Evolutionary conservation across 2,113 vertebrate species (phyloP).

Genomic region (Jaculus jaculus): DNA sequence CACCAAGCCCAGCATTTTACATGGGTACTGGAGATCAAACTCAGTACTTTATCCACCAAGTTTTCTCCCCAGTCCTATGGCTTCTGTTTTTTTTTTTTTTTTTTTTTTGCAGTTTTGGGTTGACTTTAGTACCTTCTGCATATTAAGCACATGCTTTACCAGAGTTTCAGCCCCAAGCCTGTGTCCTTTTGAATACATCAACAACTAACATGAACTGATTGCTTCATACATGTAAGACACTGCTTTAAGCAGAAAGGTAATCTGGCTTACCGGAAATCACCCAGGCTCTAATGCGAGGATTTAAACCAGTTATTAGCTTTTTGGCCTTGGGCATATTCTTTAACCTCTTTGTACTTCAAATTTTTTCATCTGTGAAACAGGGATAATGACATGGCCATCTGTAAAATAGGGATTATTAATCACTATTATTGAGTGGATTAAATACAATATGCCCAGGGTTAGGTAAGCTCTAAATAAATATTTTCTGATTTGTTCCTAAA

Average conservation of each 20-base stretch:
- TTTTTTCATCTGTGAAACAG: constrained; percentile 35
- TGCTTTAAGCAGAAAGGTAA: constrained; percentile 27
- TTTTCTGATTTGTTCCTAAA: constrained; percentile 49
- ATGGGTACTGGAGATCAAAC: no score
- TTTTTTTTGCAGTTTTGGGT: neutral
- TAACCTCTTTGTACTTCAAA: constrained; percentile 10
- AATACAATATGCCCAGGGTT: neutral
- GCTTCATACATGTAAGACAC: neutral
- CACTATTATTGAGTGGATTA: constrained; percentile 15
- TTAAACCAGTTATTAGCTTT: constrained; percentile 16
- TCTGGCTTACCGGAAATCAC: neutral
- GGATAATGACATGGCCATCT: neutral
- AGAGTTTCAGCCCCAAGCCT: neutral
- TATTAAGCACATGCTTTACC: neutral
- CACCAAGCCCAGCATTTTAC: no score
- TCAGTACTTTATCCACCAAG: no score
- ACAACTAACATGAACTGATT: neutral
- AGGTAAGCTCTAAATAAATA: constrained; percentile 41
- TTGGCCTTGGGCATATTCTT: constrained; percentile 13
- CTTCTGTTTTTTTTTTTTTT: neutral
- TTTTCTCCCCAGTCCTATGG: neutral
- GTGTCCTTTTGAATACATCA: neutral
- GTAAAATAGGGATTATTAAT: neutral
- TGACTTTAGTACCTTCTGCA: neutral
- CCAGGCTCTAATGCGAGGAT: neutral